Conservation (phyloP, 2,888 invertebrate genomes). For the Lasioglossum calceatum region DNA sequence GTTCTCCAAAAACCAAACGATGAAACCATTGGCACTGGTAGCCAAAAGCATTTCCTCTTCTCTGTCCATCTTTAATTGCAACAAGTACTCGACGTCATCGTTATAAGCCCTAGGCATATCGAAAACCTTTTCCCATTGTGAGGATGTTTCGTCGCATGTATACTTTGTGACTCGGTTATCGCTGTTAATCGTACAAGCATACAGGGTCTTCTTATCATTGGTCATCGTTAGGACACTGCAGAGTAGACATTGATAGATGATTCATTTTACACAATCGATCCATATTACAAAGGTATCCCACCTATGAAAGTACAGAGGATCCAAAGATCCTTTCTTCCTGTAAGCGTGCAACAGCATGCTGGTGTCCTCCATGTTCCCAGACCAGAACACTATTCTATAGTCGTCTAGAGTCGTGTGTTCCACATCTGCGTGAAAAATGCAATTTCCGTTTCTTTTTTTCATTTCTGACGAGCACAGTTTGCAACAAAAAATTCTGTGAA, state of each 20-base stretch:
- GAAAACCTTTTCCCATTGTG: constrained; percentile 87
- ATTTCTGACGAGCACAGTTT: too few species aligned
- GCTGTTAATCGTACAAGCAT: constrained; percentile 89
- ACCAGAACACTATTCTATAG: constrained; percentile 92
- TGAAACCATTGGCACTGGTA: constrained; percentile 93
- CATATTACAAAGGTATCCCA: constrained; percentile 57
- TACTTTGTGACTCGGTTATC: constrained; percentile 86
- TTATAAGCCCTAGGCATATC: constrained; percentile 89
- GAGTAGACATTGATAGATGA: constrained; percentile 7
- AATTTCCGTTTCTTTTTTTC: background rate
- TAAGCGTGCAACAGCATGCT: constrained; percentile 89
- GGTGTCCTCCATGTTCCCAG: constrained; percentile 91
- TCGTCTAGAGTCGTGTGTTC: constrained; percentile 89
- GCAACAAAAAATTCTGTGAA: too few species aligned
- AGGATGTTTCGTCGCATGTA: constrained; percentile 84
- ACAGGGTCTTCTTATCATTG: constrained; percentile 88
- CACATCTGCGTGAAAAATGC: constrained; percentile 85
- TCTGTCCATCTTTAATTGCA: constrained; percentile 93
- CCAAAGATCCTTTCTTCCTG: constrained; percentile 85
- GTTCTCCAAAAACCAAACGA: constrained; percentile 91
- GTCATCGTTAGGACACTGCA: constrained; percentile 89
- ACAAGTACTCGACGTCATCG: constrained; percentile 90
- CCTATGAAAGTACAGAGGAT: constrained; percentile 87
- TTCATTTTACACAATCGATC: background rate
- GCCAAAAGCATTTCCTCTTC: constrained; percentile 93